phyloP scores from a whole-genome alignment of 2,113 vertebrate genomes.

The Amphilophus citrinellus region DNA sequence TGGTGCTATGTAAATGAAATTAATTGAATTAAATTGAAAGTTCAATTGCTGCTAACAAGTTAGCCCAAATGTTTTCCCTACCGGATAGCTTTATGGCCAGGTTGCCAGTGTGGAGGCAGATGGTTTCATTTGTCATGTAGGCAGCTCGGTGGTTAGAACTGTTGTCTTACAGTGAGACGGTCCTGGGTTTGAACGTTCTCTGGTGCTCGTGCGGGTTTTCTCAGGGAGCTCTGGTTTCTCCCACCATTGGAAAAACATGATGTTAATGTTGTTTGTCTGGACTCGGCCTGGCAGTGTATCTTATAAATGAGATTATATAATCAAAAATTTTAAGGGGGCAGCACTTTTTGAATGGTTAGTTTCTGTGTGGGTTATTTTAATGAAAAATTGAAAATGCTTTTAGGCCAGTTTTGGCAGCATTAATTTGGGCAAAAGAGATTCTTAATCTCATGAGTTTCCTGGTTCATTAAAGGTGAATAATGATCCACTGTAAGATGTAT shows the following conservation, averaged over 20 bases:
- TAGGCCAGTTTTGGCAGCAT: background rate
- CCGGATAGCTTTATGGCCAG: background rate
- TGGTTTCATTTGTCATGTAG: background rate
- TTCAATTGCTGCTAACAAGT: background rate
- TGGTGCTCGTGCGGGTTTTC: background rate
- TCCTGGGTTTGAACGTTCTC: background rate
- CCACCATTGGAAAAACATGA: background rate
- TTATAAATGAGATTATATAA: background rate
- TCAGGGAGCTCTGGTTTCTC: background rate
- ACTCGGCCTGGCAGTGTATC: background rate
- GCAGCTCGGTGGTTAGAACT: background rate
- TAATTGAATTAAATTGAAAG: background rate
- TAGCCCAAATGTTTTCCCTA: accelerated
- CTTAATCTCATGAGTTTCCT: background rate
- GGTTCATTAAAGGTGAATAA: background rate
- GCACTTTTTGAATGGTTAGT: background rate
- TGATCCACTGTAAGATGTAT: background rate
- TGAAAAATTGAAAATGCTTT: no score
- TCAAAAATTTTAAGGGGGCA: accelerated
- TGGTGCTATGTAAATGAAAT: background rate
- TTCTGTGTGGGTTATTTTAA: no score
- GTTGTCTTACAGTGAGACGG: background rate
- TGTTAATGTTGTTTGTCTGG: background rate
- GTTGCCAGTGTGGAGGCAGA: background rate
- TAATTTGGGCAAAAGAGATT: constrained; percentile 1